Percentiles rank a stretch among this genome's conserved stretches.
These are phyloP conservation scores for Zaprionus camerounensis DNA, from an alignment of 1,140 invertebrate genomes.

Conservation along the genomic window DNA sequence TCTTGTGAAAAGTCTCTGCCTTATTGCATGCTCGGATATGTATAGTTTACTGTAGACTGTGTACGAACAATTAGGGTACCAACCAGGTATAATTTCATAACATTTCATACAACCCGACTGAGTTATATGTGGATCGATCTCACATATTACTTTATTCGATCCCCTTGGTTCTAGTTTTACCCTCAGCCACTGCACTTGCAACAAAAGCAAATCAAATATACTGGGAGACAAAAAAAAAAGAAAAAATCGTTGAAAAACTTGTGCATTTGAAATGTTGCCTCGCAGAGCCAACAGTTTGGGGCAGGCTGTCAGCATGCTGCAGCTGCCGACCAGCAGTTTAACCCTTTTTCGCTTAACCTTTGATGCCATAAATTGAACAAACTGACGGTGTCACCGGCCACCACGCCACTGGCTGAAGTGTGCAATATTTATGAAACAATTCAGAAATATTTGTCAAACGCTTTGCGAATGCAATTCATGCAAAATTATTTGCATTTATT, in stretches of 20 bases:
- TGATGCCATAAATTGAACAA: conserved; percentile 73
- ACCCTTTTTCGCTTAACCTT: conserved; percentile 46
- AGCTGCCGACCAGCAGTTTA: not conserved
- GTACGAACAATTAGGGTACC: too few species aligned
- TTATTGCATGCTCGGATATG: too few species aligned
- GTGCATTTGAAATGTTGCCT: conserved; percentile 20
- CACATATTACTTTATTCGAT: too few species aligned
- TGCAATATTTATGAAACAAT: conserved; percentile 71
- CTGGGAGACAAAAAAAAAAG: conserved; percentile 17
- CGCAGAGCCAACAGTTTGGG: conserved; percentile 33
- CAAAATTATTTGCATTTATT: not conserved
- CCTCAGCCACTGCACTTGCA: conserved; percentile 20
- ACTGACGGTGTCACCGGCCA: conserved; percentile 42
- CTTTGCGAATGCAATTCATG: conserved; percentile 66
- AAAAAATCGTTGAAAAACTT: conserved; percentile 22
- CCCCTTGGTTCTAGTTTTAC: not conserved
- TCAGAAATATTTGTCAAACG: conserved; percentile 76
- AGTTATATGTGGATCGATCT: too few species aligned
- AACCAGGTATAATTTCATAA: too few species aligned
- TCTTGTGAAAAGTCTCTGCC: too few species aligned
- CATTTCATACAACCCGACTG: too few species aligned
- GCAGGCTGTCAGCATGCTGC: not conserved
- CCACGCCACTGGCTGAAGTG: conserved; percentile 15
- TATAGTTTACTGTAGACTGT: too few species aligned
- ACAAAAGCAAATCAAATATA: conserved; percentile 7